phyloP scores from a whole-genome alignment of 35 echinoderm and acorn worm species.

The Anneissia japonica region DNA sequence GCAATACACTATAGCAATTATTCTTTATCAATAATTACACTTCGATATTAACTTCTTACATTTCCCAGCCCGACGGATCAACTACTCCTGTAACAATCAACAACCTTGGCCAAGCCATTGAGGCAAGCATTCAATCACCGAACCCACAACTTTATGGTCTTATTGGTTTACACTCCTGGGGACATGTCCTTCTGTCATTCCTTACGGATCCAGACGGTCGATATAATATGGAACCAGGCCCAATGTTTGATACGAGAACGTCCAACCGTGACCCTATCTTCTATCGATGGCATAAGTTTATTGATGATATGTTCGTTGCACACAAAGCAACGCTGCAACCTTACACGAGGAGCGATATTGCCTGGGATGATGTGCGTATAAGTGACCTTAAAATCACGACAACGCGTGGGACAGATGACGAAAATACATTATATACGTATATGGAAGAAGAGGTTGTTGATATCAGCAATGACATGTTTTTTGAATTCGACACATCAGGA shows the following conservation, averaged over 20 bases:
- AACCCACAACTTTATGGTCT: neutral
- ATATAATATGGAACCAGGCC: slow-evolving; percentile 3
- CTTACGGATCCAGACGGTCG: neutral
- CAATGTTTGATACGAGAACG: slow-evolving; percentile 33
- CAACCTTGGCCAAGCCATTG: neutral
- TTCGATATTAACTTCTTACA: neutral
- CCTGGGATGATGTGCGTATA: slow-evolving; percentile 6
- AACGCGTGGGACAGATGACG: neutral
- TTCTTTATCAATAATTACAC: no score
- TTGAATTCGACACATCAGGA: neutral
- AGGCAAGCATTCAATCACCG: neutral
- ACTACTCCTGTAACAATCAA: neutral
- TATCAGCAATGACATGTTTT: neutral
- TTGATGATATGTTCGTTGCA: slow-evolving; percentile 40
- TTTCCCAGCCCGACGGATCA: neutral
- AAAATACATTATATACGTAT: neutral
- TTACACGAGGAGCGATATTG: slow-evolving; percentile 14
- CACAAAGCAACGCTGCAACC: slow-evolving; percentile 23
- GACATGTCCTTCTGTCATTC: neutral
- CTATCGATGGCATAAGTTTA: slow-evolving; percentile 70
- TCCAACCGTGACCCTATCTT: slow-evolving; percentile 56
- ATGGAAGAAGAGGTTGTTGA: neutral
- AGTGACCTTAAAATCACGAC: neutral
- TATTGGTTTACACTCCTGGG: neutral
- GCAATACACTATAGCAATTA: no score